Evolutionary conservation across 2,888 invertebrate species (phyloP), one percentile per base, ranked within the genome.

Genomic region (Brachyptera putata): DNA sequence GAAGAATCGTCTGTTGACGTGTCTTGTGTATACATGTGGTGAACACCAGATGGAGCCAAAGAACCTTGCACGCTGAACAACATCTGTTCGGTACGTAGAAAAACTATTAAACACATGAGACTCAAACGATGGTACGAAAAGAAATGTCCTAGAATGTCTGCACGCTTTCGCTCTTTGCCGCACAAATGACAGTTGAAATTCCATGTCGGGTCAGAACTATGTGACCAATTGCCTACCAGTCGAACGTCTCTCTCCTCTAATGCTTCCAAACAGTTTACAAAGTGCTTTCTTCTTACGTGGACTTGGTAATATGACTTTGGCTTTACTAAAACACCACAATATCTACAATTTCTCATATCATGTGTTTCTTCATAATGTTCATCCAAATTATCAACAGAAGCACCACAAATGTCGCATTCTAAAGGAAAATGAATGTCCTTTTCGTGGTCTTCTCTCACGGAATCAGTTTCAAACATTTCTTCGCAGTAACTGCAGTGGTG

Each of bases 401-500:
- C 49, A 24, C 61, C 56, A 58, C 66, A 66, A 11, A 61, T 56
- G 53, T 65, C 65, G 61, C 66, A 66, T 49, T 60, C 61, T 26
- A 64, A 41, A 25, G 64, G 64, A 14, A 63, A 50, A 62, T 68
- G 68, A 34, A 48, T 56, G 7, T 50, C 34, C 36, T 60, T 55
- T 46, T 67, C 66, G 46, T 68, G 68, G 14, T 53, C 56, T 49
- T 63, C 60, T 46, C 64, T 34, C 30, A 60, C 56, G 18, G 58
- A 61, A 16, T 57, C 60, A 4, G 63, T 43, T 46, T 65, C 64
- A 62, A 67, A 68, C 18, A 63, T 58, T 25, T 66, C 62, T 14
- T 63, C 58, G 60, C 68, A 68, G 58, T 65, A 67, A 21, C 64
- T 62, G 43, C 68, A 68, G 41, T 66, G 63, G 21, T 64, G 61